Evolutionary conservation across 2,888 invertebrate species (phyloP), one percentile per base, ranked within the genome.

Genomic region (Drosophila longiperda): DNA sequence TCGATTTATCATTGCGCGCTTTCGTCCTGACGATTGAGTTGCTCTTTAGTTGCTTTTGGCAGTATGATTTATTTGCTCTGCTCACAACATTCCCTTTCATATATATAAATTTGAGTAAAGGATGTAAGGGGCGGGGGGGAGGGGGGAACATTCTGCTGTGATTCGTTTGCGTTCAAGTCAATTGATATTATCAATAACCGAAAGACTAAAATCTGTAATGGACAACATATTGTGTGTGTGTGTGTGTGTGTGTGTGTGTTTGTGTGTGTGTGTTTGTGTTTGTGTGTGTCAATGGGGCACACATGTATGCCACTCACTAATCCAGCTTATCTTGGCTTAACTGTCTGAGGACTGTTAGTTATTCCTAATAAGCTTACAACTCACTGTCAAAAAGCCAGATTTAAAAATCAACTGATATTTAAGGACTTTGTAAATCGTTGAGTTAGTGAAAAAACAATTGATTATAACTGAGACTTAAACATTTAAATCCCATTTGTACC

Each of bases 1-100:
- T 89, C 89, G 87, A 85, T 85, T 86, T 86, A 89, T 86, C 85
- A 89, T 84, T 83, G 79, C 79, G 78, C 74, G 79, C 50, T 83
- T 75, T 70, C 70, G 20, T 68, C 20, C 11, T 15, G 67, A 49
- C 79, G 75, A 81, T 84, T 87, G 82, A 81, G 73, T 64, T 75
- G 78, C 64, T 79, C 58, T 60, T 75, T 70, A 32, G 67, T 73
- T 80, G 78, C 66, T 79, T 64, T 72, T 70, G 75, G 75, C 75
- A 61, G 64, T 59, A 66, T 79, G 89, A 86, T 85, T 88, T 86
- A 83, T 85, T 83, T 85, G 65, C 61, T 57, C 59, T 77, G 50
- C 64, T 67, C 67, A 70, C 70, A 75, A 70, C 70, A 75, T 67
- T 50, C 45, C 9, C 48, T 45, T 45, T 15, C 40, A 6, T 55